Base-by-base conservation (phyloP, 2,797 vertebrate genomes). In the Halcyon chelicuti region DNA sequence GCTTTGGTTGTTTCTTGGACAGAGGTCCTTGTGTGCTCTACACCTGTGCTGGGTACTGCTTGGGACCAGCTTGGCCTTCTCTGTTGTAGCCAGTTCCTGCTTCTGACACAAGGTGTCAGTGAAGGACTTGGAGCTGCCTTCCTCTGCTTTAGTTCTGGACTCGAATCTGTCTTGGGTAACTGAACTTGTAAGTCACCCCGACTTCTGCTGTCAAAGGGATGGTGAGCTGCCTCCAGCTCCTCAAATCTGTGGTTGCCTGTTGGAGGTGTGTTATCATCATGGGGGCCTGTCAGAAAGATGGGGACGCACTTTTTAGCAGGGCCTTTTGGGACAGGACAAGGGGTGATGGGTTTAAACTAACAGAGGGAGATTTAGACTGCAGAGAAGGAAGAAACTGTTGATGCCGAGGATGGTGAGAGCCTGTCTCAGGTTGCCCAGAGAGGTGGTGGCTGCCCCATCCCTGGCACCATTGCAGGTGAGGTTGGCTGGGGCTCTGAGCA, bases 61-160 rank as follows among this genome's bases (percentile, higher is more conserved):
- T 46, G 51, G 68, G 57, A 11, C 25, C 37, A 57, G 33, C 37
- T 28, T 23, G 68, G 23, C 2, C 2, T 11, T 70, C 12, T 23
- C 65, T 47, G 23, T 37, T 51, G 44, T 17, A 26, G 47, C 76
- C 73, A 81, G 4, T 97, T 95, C 93, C 86, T 88, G 58, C 58
- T 93, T 90, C 86, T 83, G 83, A 94, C 96, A 70, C 93, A 70
- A 95, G 96, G 66, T 96, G 96, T 96, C 96, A 96, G 92, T 92
- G 93, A 78, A 93, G 90, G 94, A 62, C 86, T 68, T 81, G 62
- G 66, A 94, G 88, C 90, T 7, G n/a, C 52, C 78, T 68, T 40
- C 42, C 18, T 25, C 46, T 15, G 37, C 62, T 44, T 33, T 35
- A 3, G 20, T 63, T 71, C 76, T 68, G 28, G 23, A 5, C 39